Evolutionary conservation across 2,113 vertebrate genomes (phyloP).

Genomic region (Catharus bicknelli): DNA sequence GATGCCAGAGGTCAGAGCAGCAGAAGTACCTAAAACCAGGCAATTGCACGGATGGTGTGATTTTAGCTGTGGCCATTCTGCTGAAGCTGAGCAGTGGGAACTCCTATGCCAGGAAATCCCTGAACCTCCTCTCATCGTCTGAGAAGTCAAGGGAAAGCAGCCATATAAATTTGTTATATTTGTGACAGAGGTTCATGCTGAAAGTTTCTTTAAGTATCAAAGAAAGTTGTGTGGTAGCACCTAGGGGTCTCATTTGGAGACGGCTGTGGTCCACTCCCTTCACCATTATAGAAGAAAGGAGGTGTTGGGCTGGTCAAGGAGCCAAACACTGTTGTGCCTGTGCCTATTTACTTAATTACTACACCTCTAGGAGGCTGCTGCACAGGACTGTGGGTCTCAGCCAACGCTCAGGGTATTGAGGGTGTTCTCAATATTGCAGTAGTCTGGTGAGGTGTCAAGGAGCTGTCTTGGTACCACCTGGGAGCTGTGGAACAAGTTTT

Average conservation of each 20-base stretch:
- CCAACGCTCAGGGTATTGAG: background rate
- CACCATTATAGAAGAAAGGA: background rate
- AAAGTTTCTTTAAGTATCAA: background rate
- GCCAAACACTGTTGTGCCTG: background rate
- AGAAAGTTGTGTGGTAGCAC: background rate
- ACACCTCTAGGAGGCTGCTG: background rate
- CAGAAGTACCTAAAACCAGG: background rate
- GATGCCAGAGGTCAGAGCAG: background rate
- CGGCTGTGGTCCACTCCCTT: background rate
- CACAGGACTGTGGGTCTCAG: background rate
- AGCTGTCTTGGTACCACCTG: background rate
- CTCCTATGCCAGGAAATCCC: background rate
- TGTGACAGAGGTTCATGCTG: background rate
- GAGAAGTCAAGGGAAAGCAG: background rate
- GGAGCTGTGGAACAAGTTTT: background rate
- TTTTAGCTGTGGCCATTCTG: background rate
- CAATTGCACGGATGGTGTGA: background rate
- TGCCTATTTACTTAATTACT: background rate
- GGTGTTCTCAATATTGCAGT: background rate
- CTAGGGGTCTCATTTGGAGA: background rate
- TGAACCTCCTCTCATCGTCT: accelerated
- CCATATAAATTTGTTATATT: background rate
- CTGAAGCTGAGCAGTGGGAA: background rate
- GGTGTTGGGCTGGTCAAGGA: background rate
- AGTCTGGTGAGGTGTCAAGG: background rate